Base-by-base conservation (phyloP, 1,140 invertebrate species). In the Ceratitis capitata region DNA sequence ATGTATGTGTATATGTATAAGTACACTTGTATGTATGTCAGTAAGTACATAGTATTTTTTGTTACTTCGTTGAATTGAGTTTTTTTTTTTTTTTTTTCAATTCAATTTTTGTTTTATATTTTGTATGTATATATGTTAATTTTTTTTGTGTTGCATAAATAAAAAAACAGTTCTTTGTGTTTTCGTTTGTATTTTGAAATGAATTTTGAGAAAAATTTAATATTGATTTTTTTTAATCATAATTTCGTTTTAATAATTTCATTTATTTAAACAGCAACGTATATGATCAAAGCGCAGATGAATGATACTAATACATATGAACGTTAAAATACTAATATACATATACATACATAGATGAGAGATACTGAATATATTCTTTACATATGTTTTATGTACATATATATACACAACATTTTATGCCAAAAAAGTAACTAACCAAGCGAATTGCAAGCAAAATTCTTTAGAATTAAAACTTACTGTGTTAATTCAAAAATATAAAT, bases 251-350 rank as follows among this genome's bases (percentile, higher is more conserved):
- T 47, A 47, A 82, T 14, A 23, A n/a, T 83, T 51, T n/a, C 23
- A 14, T 83, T 53, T 42, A 32, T 26, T 83, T 83, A 14, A n/a
- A 58, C 82, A 83, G 82, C 82, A 83, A n/a, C 49, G 14, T 49
- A 56, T 83, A 49, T 83, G 82, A 83, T 10, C 29, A 26, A 83
- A 78, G 3, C 39, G n/a, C 39, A 78, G 69, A 78, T 39, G 69
- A 78, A 47, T 47, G 35, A 78, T 23, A 78, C 69, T 78, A 78
- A 78, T 23, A 42, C 2, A 47, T 16, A n/a, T 14, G 3, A 78
- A 45, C 7, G 12, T 78, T 10, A 19, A 78, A 19, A 3, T 39
- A 69, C 64, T 69, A 69, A 39, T 7, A 3, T 61, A 32, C 61
- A 35, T 35, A 69, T 69, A 69, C 26, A 61, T 32, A 29, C 32